Conservation (phyloP, 2,888 invertebrate genomes). For the Drosophila lutescens region DNA sequence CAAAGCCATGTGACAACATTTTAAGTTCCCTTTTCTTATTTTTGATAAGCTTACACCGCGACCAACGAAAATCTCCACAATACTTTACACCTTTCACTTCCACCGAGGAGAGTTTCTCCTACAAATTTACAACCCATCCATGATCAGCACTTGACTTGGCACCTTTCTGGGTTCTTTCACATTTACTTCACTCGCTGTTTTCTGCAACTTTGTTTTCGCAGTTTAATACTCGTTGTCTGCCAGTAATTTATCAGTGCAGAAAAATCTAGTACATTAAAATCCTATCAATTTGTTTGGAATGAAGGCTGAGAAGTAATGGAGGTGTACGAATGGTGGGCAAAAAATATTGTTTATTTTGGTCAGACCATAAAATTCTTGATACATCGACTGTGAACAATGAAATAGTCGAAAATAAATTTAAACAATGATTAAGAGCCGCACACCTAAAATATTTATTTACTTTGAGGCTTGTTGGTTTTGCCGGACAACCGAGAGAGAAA, state of each 20-base stretch:
- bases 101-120: slow-evolving; percentile 30
- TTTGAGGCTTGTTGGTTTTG: slow-evolving; percentile 30
- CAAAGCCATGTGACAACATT: slow-evolving; percentile 16
- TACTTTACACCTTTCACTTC: slow-evolving; percentile 45
- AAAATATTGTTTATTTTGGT: slow-evolving; percentile 27
- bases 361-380: slow-evolving; percentile 18
- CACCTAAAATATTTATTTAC: slow-evolving; percentile 33
- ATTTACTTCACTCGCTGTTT: slow-evolving; percentile 18
- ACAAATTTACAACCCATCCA: slow-evolving; percentile 10
- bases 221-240: slow-evolving; percentile 18
- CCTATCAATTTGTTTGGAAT: slow-evolving; percentile 51
- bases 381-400: slow-evolving; percentile 16
- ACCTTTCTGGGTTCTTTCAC: slow-evolving; percentile 33
- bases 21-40: slow-evolving; percentile 10
- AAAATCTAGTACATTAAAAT: slow-evolving; percentile 61
- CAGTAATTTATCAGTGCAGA: slow-evolving; percentile 60
- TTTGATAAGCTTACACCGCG: slow-evolving; percentile 25
- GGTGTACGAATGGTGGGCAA: background rate
- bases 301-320: background rate
- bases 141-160: slow-evolving; percentile 35
- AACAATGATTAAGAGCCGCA: slow-evolving; percentile 23
- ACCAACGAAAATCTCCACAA: slow-evolving; percentile 23
- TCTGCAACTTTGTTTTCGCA: slow-evolving; percentile 27
- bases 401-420: slow-evolving; percentile 24
- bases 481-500: slow-evolving; percentile 56